Evolutionary conservation across 2,888 invertebrate genomes (phyloP).

Genomic region (Lithophane ornitopus): DNA sequence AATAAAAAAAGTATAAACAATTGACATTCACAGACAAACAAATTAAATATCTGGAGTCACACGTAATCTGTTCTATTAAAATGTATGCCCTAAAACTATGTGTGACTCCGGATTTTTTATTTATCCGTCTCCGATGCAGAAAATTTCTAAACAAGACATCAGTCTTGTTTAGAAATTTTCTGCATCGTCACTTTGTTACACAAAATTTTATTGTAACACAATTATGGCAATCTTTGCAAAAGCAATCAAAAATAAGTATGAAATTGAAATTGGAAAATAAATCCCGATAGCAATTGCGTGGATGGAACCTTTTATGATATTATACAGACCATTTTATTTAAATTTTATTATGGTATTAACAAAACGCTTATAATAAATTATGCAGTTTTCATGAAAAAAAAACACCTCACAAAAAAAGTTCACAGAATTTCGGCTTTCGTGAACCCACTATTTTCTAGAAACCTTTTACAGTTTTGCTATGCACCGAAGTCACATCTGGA

Average conservation of each 20-base stretch:
- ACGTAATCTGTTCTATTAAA: no score
- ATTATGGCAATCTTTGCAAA: conserved; percentile 15
- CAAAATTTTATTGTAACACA: background rate
- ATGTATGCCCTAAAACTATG: no score
- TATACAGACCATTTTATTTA: background rate
- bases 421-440: background rate
- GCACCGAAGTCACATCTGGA: conserved; percentile 23
- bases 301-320: background rate
- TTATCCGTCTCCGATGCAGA: no score
- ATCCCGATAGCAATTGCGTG: background rate
- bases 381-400: conserved; percentile 9
- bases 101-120: no score
- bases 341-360: background rate
- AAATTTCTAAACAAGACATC: no score
- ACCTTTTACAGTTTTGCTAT: conserved; percentile 20
- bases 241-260: conserved; percentile 8
- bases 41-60: no score
- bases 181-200: background rate
- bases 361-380: conserved; percentile 2
- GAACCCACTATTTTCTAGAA: background rate
- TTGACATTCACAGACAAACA: no score
- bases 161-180: no score
- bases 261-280: conserved; percentile 11
- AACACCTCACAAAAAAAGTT: no score
- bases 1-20: no score